Percentiles rank a stretch among this genome's conserved stretches.
Evolutionary conservation across 1,140 invertebrate species (phyloP).

Genomic region (Telenomus remus): DNA sequence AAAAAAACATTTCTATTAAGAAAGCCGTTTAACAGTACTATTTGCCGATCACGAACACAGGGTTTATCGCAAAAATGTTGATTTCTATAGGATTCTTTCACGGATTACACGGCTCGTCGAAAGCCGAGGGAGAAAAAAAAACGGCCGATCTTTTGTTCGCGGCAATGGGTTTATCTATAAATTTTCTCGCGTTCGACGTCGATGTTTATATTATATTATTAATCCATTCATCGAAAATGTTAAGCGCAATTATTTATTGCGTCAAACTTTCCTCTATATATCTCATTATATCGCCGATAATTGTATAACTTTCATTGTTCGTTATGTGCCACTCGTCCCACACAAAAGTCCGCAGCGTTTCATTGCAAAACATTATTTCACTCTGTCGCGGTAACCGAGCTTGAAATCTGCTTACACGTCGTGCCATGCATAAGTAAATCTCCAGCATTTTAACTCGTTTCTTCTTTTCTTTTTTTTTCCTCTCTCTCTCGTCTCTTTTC

Average conservation of each 20-base stretch:
- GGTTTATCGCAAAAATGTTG: slow-evolving; percentile 16
- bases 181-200: slow-evolving; percentile 35
- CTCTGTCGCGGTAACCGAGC: slow-evolving; percentile 31
- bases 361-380: slow-evolving; percentile 54
- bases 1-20: background rate
- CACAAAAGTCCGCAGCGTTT: slow-evolving; percentile 47
- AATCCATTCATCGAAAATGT: slow-evolving; percentile 52
- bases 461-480: too few relatives aligned
- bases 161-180: slow-evolving; percentile 37
- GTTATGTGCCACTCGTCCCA: slow-evolving; percentile 53
- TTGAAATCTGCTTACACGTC: slow-evolving; percentile 35
- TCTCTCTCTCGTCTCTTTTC: too few relatives aligned
- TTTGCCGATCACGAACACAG: slow-evolving; percentile 3
- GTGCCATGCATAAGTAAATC: slow-evolving; percentile 33
- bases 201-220: slow-evolving; percentile 48
- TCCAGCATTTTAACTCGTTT: slow-evolving; percentile 15
- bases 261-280: slow-evolving; percentile 52
- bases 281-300: slow-evolving; percentile 53
- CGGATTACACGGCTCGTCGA: slow-evolving; percentile 12
- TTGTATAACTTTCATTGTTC: slow-evolving; percentile 56
- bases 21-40: slow-evolving; percentile 3
- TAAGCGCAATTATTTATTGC: slow-evolving; percentile 54
- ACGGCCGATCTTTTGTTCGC: slow-evolving; percentile 21
- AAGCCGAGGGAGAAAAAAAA: slow-evolving; percentile 20
- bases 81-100: slow-evolving; percentile 26